phyloP scores from a whole-genome alignment of 2,888 invertebrate species.

The Tinea trinotella region DNA sequence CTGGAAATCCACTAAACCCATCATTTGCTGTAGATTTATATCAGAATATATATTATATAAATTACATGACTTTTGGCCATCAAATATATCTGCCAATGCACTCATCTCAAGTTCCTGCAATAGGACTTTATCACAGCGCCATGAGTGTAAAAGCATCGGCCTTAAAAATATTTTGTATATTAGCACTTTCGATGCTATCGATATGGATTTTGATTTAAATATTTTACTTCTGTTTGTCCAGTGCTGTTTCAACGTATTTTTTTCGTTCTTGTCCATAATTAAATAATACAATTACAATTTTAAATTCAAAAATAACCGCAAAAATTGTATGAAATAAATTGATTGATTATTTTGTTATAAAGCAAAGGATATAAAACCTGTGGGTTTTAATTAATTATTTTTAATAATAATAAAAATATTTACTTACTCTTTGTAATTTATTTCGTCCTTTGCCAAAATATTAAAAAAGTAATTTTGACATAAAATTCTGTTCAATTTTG shows the following conservation, averaged over 20 bases:
- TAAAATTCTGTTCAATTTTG: too few species aligned
- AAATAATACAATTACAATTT: background rate
- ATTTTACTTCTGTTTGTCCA: background rate
- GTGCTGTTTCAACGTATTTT: background rate
- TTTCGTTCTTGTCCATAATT: background rate
- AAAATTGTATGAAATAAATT: background rate
- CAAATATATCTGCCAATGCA: conserved; percentile 34
- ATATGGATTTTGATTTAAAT: conserved; percentile 22
- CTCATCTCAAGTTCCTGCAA: conserved; percentile 33
- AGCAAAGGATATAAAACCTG: too few species aligned
- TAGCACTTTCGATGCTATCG: conserved; percentile 31
- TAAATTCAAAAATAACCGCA: background rate
- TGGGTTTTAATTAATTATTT: too few species aligned
- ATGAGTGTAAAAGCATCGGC: conserved; percentile 36
- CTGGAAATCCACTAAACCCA: conserved; percentile 33
- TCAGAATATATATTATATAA: conserved; percentile 35
- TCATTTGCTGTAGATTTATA: conserved; percentile 31
- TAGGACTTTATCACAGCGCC: conserved; percentile 29
- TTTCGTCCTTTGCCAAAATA: too few species aligned
- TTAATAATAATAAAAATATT: too few species aligned
- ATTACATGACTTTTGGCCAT: conserved; percentile 20
- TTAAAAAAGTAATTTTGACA: too few species aligned
- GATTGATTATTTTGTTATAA: too few species aligned
- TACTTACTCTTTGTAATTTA: too few species aligned
- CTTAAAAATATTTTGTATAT: conserved; percentile 42